Percentiles rank a stretch among this genome's conserved stretches.
phyloP scores from a whole-genome alignment of 2,113 vertebrate species.

The Quiscalus mexicanus region DNA sequence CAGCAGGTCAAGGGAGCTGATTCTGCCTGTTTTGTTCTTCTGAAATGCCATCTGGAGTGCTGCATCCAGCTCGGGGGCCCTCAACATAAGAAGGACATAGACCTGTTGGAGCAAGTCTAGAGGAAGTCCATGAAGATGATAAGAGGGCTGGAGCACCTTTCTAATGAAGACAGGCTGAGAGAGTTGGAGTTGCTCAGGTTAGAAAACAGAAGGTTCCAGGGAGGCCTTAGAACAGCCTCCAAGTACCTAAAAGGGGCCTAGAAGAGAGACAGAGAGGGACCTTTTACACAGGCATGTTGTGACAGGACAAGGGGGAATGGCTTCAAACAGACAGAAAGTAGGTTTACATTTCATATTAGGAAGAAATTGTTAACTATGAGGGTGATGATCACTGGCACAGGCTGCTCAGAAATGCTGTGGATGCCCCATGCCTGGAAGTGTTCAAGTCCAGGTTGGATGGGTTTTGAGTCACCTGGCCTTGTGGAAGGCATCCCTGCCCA shows the following conservation, averaged over 20 bases:
- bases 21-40: neutral
- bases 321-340: neutral
- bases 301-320: neutral
- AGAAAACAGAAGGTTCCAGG: neutral
- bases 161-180: neutral
- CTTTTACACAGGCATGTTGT: neutral
- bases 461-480: neutral
- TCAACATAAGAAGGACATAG: neutral
- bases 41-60: neutral
- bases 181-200: neutral
- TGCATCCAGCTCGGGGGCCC: neutral
- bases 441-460: neutral
- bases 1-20: neutral
- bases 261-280: neutral
- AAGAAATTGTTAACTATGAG: neutral
- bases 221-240: neutral
- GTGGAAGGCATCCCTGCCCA: neutral
- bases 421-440: neutral
- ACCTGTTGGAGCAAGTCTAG: neutral
- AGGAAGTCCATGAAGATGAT: neutral
- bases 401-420: neutral
- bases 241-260: neutral
- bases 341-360: neutral
- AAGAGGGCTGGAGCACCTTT: neutral
- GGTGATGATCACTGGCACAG: neutral